phyloP scores from a whole-genome alignment of 2,797 vertebrate species.

The Arctocebus calabarensis region DNA sequence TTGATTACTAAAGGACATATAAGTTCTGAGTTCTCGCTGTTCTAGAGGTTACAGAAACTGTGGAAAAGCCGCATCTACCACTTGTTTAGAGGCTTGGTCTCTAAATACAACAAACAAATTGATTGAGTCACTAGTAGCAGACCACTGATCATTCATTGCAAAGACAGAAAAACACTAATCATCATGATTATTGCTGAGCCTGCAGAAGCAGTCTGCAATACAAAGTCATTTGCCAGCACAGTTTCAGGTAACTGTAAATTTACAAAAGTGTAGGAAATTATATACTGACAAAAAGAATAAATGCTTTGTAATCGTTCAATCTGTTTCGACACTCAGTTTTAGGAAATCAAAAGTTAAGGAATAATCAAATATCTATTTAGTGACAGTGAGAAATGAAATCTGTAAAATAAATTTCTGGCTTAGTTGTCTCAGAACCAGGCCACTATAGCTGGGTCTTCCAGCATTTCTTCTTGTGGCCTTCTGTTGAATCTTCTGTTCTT shows the following conservation, averaged over 20 bases:
- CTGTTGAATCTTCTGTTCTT: background rate
- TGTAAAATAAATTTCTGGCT: background rate
- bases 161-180: background rate
- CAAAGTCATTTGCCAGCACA: conserved; percentile 19
- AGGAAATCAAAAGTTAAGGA: background rate
- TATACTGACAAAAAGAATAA: background rate
- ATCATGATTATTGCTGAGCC: background rate
- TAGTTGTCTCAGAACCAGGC: background rate
- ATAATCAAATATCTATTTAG: background rate
- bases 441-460: background rate
- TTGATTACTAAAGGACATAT: background rate
- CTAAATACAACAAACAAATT: background rate
- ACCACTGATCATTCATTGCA: background rate
- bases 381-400: background rate
- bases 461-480: background rate
- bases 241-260: background rate
- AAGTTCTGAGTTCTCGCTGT: background rate
- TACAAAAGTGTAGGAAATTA: background rate
- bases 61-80: background rate
- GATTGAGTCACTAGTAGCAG: background rate
- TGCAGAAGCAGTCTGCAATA: background rate
- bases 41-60: background rate
- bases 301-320: background rate
- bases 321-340: background rate
- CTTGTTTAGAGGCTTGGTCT: background rate